These are phyloP conservation scores for Ips nitidus DNA, from an alignment of 1,140 invertebrate species.

Conservation along the genomic window DNA sequence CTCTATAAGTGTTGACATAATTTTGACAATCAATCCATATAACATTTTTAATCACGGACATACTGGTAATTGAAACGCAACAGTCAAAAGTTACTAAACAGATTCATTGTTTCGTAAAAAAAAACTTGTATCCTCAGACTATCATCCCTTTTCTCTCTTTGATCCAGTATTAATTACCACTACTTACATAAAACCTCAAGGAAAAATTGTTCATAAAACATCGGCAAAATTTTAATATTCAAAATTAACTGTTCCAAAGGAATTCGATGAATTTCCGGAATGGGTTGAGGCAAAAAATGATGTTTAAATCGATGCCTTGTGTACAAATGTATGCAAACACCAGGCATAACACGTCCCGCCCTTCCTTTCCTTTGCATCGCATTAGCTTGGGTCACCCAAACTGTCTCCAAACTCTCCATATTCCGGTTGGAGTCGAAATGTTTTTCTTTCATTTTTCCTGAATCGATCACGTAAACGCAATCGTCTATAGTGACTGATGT, in stretches of 20 bases:
- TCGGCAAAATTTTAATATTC: slow-evolving; percentile 82
- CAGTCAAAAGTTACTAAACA: too few relatives aligned
- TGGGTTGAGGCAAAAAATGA: slow-evolving; percentile 66
- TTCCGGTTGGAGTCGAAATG: slow-evolving; percentile 81
- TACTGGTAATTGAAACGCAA: too few relatives aligned
- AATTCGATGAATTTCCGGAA: slow-evolving; percentile 82
- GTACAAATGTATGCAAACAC: slow-evolving; percentile 79
- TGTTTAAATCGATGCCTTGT: slow-evolving; percentile 70
- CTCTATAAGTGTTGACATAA: too few relatives aligned
- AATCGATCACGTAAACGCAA: slow-evolving; percentile 89
- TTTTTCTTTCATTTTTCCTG: slow-evolving; percentile 88
- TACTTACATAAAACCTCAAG: slow-evolving; percentile 64
- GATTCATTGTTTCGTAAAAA: too few relatives aligned
- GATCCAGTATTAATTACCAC: too few relatives aligned
- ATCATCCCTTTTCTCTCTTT: not conserved
- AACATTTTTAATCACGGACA: too few relatives aligned
- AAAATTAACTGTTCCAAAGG: slow-evolving; percentile 86
- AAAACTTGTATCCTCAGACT: not conserved
- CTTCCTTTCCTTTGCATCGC: slow-evolving; percentile 80
- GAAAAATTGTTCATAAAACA: slow-evolving; percentile 64
- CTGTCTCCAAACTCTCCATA: slow-evolving; percentile 79
- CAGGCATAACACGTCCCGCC: slow-evolving; percentile 86
- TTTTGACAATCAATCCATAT: too few relatives aligned
- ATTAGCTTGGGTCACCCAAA: slow-evolving; percentile 81
- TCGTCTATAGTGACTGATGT: slow-evolving; percentile 93